Conservation (phyloP, 2,113 vertebrate genomes). For the Thalassoma bifasciatum region DNA sequence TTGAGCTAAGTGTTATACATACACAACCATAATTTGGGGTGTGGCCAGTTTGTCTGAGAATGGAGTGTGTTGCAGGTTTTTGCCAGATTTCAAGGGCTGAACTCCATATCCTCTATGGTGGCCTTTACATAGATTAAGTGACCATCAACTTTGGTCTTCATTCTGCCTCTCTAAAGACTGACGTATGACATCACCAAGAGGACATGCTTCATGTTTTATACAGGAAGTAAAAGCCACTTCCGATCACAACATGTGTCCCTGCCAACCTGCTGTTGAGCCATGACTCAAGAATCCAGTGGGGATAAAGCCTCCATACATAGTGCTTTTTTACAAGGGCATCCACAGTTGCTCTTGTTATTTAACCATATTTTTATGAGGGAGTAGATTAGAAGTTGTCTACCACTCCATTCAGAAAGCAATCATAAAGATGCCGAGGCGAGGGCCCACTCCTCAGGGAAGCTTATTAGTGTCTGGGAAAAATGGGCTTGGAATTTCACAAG, state of each 20-base stretch:
- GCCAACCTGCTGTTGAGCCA: not conserved
- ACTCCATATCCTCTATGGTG: too few species aligned
- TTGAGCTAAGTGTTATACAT: too few species aligned
- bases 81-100: too few species aligned
- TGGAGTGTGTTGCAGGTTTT: too few species aligned
- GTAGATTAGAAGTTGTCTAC: slow-evolving; percentile 31
- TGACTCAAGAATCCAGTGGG: slow-evolving; percentile 4
- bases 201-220: too few species aligned
- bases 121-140: too few species aligned
- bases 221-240: too few species aligned
- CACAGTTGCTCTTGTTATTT: slow-evolving; percentile 47
- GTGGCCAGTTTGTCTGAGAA: too few species aligned
- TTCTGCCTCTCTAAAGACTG: too few species aligned
- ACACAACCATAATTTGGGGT: too few species aligned
- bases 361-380: slow-evolving; percentile 23
- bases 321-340: slow-evolving; percentile 6
- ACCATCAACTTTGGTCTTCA: too few species aligned
- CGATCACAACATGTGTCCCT: not conserved
- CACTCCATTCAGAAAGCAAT: slow-evolving; percentile 9
- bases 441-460: slow-evolving; percentile 10
- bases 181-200: too few species aligned
- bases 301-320: not conserved
- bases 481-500: slow-evolving; percentile 15
- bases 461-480: slow-evolving; percentile 51
- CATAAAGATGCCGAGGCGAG: slow-evolving; percentile 32